Base-by-base conservation (phyloP, 2,113 vertebrate species). In the Orthonyx spaldingii region DNA sequence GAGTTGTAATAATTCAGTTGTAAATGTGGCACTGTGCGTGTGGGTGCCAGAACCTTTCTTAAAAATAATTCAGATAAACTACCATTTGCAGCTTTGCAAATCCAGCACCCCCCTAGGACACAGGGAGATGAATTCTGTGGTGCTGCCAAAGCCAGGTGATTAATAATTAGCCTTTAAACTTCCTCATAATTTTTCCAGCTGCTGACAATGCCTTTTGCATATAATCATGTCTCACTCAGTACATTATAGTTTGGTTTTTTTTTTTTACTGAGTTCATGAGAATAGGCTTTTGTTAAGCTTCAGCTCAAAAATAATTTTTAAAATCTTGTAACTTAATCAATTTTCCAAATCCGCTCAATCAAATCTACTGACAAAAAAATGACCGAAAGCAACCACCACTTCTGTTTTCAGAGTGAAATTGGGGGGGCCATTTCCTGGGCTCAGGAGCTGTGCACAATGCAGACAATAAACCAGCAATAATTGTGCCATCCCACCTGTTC, bases 131-230 rank as follows among this genome's bases (percentile, higher is more conserved):
- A 77, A 41, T 75, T 49, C 93, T 64, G 41, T 12, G 44, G 56
- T 42, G 88, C 81, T 95, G 92, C 96, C 84, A 63, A 77, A 89
- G 87, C 37, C 85, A 94, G 68, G 84, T 87, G 96, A 96, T 66
- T 85, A 95, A 97, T 97, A 92, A 96, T 92, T 53, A 95, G 61
- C 71, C 69, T 88, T 97, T 94, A 50, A 94, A 97, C 39, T 78
- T 94, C 22, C 76, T 53, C 57, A 42, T 87, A 26, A 82, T 91
- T 97, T 94, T 94, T 88, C 92, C 89, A 90, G 71, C 95, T 93
- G 60, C 94, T 96, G 92, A 94, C 94, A 97, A 94, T 71, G 77
- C 50, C 69, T 96, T 85, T 65, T 89, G 74, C 64, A 63, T 84
- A 76, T 70, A 95, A 97, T 96, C 44, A 9, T 70, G 65, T 90